Conservation (phyloP, 2,113 vertebrate species). For the Paedocypris sp. region DNA sequence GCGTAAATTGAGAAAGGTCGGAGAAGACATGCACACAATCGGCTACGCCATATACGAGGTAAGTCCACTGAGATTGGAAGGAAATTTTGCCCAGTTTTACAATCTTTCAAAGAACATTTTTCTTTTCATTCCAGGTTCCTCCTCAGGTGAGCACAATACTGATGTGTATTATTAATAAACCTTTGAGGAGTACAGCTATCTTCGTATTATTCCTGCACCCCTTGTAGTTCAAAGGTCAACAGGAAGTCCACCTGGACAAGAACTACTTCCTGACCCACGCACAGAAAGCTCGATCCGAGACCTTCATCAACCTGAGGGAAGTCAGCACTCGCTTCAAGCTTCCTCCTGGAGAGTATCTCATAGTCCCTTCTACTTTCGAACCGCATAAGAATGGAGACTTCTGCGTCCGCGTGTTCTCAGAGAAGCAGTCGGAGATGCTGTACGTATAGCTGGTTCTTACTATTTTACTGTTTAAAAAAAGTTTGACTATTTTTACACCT, state of each 20-base stretch:
- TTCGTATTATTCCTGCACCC: neutral
- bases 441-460: conserved; percentile 41
- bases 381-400: conserved; percentile 71
- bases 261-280: conserved; percentile 59
- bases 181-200: neutral
- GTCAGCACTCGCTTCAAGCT: conserved; percentile 56
- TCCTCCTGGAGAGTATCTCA: conserved; percentile 69
- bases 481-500: too few species aligned
- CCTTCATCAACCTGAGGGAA: conserved; percentile 67
- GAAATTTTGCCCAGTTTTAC: neutral
- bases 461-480: neutral
- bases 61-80: neutral
- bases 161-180: too few species aligned
- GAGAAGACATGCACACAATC: conserved; percentile 68
- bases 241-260: conserved; percentile 51
- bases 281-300: conserved; percentile 50
- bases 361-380: conserved; percentile 73
- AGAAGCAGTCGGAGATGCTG: conserved; percentile 65
- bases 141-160: conserved; percentile 26
- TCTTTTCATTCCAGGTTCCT: conserved; percentile 25
- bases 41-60: conserved; percentile 71
- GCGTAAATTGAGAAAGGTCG: conserved; percentile 59
- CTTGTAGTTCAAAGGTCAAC: conserved; percentile 45
- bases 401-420: conserved; percentile 71
- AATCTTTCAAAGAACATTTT: neutral